Conservation (phyloP, 2,888 invertebrate species). For the Hydrotaea cyrtoneurina region DNA sequence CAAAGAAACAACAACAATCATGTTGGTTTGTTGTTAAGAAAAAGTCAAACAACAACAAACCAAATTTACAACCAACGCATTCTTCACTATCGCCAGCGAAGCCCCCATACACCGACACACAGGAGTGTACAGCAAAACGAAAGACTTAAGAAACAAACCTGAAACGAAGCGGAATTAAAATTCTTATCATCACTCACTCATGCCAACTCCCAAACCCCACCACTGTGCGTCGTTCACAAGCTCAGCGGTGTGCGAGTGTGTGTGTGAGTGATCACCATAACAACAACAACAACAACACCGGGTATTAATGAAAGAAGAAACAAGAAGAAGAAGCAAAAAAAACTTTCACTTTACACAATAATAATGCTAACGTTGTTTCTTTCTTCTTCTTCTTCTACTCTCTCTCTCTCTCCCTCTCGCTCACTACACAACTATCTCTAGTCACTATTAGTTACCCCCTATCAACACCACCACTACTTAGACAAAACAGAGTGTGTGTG, state of each 20-base stretch:
- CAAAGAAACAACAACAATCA: slow-evolving; percentile 29
- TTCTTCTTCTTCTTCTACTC: background rate
- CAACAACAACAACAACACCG: slow-evolving; percentile 63
- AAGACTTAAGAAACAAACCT: slow-evolving; percentile 65
- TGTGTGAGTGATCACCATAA: slow-evolving; percentile 29
- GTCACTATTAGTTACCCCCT: no score
- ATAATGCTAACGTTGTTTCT: background rate
- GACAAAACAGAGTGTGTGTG: background rate
- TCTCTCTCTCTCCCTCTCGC: background rate
- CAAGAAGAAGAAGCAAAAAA: slow-evolving; percentile 39
- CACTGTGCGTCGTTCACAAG: slow-evolving; percentile 28
- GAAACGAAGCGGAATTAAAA: slow-evolving; percentile 70
- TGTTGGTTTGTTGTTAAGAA: slow-evolving; percentile 28
- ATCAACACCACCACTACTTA: background rate
- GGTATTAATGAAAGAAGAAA: background rate
- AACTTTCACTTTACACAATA: slow-evolving; percentile 66
- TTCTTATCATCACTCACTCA: slow-evolving; percentile 72
- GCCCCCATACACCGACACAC: slow-evolving; percentile 3
- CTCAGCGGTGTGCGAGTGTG: background rate
- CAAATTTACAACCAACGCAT: slow-evolving; percentile 52
- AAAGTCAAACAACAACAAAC: slow-evolving; percentile 36
- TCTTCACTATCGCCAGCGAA: slow-evolving; percentile 35
- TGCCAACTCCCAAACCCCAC: slow-evolving; percentile 42
- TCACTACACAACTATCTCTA: background rate
- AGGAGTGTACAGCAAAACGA: slow-evolving; percentile 12